Base-by-base conservation (phyloP, 2,888 invertebrate species). In the Melinaea menophilus region DNA sequence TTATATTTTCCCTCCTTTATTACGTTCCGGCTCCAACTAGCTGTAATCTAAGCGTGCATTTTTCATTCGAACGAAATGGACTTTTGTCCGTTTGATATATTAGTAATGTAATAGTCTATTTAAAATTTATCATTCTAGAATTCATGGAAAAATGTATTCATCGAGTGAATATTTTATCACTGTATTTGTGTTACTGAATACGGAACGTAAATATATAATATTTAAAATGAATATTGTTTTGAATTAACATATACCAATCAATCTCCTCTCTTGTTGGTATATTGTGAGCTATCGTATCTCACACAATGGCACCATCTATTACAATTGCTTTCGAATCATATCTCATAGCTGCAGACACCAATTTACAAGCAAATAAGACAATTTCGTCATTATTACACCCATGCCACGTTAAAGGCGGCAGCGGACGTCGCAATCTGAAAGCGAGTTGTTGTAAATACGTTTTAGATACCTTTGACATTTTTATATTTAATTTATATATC, bases 41-140 rank as follows among this genome's bases (percentile, higher is more conserved):
- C 71, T 73, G 76, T 79, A 80, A 82, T 82, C 79, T 82, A 72
- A 76, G 74, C 75, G 66, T 74, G 78, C 79, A 82, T 85, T 84
- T 82, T 82, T 83, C 82, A 84, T 81, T 73, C 70, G 67, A 79
- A 77, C 76, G 73, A 71, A 74, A 61, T 63, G 59, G 63, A 71
- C 65, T 62, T 65, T 61, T 62, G 59, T 67, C 59, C 62, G 65
- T 65, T 63, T 73, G 72, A 71, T 68, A 68, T 67, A 71, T 67
- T 64, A 59, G 61, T 65, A 59, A 63, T 63, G 66, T 61, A 58
- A 66, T 64, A 57, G 63, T 62, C 31, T 67, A 61, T 70, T 63
- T 65, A 47, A 48, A 47, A 56, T 59, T 66, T 58, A 41, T 55
- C 33, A 41, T 59, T 57, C 12, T 34, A 56, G n/a, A 47, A 54